Conservation (phyloP, 2,888 invertebrate species). For the Lapara coniferarum region DNA sequence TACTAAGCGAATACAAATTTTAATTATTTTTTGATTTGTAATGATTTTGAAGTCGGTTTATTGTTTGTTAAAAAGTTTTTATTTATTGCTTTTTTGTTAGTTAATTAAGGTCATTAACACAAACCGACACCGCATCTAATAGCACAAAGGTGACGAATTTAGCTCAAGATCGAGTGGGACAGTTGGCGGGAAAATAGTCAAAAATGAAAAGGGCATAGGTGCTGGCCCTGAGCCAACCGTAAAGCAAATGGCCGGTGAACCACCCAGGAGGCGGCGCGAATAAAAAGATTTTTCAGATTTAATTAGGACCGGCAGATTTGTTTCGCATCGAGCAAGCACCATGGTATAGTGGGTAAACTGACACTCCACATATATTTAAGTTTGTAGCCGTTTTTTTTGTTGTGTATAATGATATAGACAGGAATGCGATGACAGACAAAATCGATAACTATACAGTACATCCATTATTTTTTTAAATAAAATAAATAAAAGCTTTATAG, state of each 20-base stretch:
- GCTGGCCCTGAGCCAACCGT: slow-evolving; percentile 38
- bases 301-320: neutral
- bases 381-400: too few relatives aligned
- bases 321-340: neutral
- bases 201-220: slow-evolving; percentile 37
- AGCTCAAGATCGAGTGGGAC: slow-evolving; percentile 13
- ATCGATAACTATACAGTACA: too few relatives aligned
- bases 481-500: too few relatives aligned
- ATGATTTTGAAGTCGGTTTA: too few relatives aligned
- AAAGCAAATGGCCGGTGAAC: slow-evolving; percentile 1
- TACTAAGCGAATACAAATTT: too few relatives aligned
- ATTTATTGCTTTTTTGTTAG: too few relatives aligned
- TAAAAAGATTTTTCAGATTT: neutral
- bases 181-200: slow-evolving; percentile 31
- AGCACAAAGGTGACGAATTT: slow-evolving; percentile 4
- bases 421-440: neutral
- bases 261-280: neutral
- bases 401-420: neutral
- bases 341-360: too few relatives aligned
- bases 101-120: neutral
- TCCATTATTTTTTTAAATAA: too few relatives aligned
- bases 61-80: too few relatives aligned
- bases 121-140: slow-evolving; percentile 22
- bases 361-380: too few relatives aligned
- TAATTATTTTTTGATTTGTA: too few relatives aligned